A percentile compares a stretch with the other conserved stretches of the same genome.
Conservation (phyloP, 2,888 invertebrate species). For the Augiades crinisus region DNA sequence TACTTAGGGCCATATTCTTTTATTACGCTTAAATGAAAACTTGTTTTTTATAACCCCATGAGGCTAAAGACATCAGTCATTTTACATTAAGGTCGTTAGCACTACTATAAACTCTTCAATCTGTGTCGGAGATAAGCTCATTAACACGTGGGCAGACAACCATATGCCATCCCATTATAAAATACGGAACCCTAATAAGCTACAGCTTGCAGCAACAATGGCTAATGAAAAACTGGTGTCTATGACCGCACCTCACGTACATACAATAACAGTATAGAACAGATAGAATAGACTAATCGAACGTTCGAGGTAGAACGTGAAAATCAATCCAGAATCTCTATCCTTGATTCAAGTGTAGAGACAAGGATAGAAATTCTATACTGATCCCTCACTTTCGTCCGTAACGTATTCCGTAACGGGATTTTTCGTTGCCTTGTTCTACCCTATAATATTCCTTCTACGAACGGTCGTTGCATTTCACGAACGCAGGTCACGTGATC, state of each 20-base stretch:
- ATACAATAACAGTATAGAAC: conserved; percentile 1
- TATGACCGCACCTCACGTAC: conserved; percentile 14
- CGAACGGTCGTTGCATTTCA: conserved; percentile 3
- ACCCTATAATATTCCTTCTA: conserved; percentile 3
- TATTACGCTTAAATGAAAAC: no score
- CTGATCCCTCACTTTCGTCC: background rate
- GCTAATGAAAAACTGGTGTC: conserved; percentile 8
- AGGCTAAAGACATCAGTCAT: no score
- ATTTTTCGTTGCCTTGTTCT: background rate
- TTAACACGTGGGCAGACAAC: no score
- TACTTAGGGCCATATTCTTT: no score
- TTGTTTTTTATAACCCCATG: no score
- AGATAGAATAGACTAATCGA: conserved; percentile 13
- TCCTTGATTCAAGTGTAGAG: background rate
- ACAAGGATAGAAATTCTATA: background rate
- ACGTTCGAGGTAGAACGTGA: no score
- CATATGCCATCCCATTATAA: no score
- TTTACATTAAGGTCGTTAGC: no score
- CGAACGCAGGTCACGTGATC: background rate
- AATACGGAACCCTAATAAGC: no score
- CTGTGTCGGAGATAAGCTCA: no score
- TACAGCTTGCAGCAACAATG: background rate
- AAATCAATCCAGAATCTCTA: background rate
- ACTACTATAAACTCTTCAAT: no score
- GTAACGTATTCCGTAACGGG: background rate